A percentile compares a stretch with the other conserved stretches of the same genome.
These are phyloP conservation scores for Ptilorrhoa leucosticta DNA, from an alignment of 2,113 vertebrate species.

Conservation along the genomic window DNA sequence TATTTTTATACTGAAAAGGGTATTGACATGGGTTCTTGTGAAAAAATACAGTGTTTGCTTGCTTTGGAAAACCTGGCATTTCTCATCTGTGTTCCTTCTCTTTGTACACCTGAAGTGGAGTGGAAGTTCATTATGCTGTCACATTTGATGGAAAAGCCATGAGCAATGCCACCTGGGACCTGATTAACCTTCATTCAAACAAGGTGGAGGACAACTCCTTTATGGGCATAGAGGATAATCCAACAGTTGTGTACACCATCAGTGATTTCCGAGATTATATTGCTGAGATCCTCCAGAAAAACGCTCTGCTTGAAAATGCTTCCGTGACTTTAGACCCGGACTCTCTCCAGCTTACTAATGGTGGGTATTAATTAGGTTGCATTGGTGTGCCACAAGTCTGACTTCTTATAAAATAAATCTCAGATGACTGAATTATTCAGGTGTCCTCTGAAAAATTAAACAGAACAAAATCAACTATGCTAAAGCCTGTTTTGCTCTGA, in stretches of 20 bases:
- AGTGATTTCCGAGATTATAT: conserved; percentile 77
- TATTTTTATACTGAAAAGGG: neutral
- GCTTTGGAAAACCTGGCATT: neutral
- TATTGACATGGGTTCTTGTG: neutral
- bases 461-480: neutral
- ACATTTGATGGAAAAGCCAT: conserved; percentile 83
- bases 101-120: conserved; percentile 51
- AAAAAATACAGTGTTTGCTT: neutral
- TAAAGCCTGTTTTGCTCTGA: neutral
- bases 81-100: conserved; percentile 24
- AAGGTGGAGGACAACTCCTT: conserved; percentile 85
- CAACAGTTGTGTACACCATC: conserved; percentile 78
- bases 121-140: conserved; percentile 83
- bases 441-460: neutral
- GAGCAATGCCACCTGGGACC: conserved; percentile 82
- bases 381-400: neutral
- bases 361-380: conserved; percentile 61
- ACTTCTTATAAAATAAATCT: neutral
- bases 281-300: conserved; percentile 80
- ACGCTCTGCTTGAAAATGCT: conserved; percentile 76
- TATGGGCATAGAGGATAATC: conserved; percentile 72
- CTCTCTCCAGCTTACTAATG: conserved; percentile 75
- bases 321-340: conserved; percentile 74
- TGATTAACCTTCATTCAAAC: conserved; percentile 88
- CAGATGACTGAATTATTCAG: neutral